Conservation (phyloP, 2,797 vertebrate species). For the Gymnocypris eckloni region DNA sequence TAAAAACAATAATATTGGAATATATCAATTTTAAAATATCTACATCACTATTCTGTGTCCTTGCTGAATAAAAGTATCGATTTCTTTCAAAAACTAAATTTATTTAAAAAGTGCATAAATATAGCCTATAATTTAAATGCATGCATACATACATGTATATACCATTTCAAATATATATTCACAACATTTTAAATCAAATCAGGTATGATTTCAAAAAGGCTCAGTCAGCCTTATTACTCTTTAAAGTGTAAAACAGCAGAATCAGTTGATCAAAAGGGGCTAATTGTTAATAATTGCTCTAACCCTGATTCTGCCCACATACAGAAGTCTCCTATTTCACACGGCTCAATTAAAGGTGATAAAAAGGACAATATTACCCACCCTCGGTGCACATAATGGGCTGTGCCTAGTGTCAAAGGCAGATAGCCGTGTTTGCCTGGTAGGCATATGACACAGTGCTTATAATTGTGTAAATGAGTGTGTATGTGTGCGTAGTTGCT, state of each 20-base stretch:
- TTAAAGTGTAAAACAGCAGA: background rate
- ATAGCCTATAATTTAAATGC: background rate
- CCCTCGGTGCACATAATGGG: conserved; percentile 38
- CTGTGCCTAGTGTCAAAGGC: conserved; percentile 36
- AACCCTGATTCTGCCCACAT: conserved; percentile 37
- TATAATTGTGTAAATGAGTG: conserved; percentile 52
- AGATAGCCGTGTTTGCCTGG: conserved; percentile 39
- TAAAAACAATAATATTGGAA: too few relatives aligned
- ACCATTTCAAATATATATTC: background rate
- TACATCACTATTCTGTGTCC: too few relatives aligned
- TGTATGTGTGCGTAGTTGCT: conserved; percentile 44
- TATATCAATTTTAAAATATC: too few relatives aligned
- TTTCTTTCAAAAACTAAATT: background rate
- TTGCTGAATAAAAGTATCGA: background rate
- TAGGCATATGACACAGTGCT: conserved; percentile 35
- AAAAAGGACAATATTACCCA: conserved; percentile 43
- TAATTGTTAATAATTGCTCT: conserved; percentile 32
- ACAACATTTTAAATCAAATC: background rate
- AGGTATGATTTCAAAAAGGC: background rate
- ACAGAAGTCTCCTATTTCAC: conserved; percentile 35
- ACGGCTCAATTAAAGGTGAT: conserved; percentile 54
- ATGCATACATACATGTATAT: background rate
- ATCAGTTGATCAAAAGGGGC: conserved; percentile 11
- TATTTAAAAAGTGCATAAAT: background rate
- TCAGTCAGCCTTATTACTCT: background rate